These are phyloP conservation scores for Drosophila neoperkinsi DNA, from an alignment of 2,888 invertebrate species.

Conservation along the genomic window DNA sequence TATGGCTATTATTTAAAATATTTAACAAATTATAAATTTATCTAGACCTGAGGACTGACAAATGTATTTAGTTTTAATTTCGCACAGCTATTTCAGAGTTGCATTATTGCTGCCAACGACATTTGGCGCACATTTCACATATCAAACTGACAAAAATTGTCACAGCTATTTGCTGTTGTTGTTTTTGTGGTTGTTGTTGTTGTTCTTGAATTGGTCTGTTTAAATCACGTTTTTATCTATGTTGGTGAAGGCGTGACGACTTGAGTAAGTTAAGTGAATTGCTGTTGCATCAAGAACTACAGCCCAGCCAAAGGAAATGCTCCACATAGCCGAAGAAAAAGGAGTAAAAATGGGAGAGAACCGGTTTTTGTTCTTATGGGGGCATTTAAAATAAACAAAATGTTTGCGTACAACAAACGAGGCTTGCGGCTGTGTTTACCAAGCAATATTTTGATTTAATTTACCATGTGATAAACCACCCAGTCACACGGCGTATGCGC, in stretches of 20 bases:
- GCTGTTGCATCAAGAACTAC: conserved; percentile 55
- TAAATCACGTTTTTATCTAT: conserved; percentile 34
- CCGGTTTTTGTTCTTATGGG: conserved; percentile 21
- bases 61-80: not conserved
- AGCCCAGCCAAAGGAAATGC: conserved; percentile 57
- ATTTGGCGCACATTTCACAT: conserved; percentile 8
- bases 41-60: not conserved
- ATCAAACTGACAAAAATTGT: conserved; percentile 5
- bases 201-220: conserved; percentile 16
- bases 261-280: conserved; percentile 80
- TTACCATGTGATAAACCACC: conserved; percentile 16
- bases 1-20: not conserved
- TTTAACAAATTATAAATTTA: not conserved
- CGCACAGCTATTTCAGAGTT: not conserved
- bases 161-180: not conserved
- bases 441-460: conserved; percentile 53
- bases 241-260: conserved; percentile 59
- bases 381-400: conserved; percentile 21
- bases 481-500: conserved; percentile 41
- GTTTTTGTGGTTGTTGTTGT: not conserved
- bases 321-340: conserved; percentile 20
- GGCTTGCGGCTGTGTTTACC: conserved; percentile 1
- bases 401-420: conserved; percentile 18
- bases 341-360: not conserved
- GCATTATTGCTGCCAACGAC: conserved; percentile 14